phyloP scores from a whole-genome alignment of 2,113 vertebrate species.

The Pelusios castaneus region DNA sequence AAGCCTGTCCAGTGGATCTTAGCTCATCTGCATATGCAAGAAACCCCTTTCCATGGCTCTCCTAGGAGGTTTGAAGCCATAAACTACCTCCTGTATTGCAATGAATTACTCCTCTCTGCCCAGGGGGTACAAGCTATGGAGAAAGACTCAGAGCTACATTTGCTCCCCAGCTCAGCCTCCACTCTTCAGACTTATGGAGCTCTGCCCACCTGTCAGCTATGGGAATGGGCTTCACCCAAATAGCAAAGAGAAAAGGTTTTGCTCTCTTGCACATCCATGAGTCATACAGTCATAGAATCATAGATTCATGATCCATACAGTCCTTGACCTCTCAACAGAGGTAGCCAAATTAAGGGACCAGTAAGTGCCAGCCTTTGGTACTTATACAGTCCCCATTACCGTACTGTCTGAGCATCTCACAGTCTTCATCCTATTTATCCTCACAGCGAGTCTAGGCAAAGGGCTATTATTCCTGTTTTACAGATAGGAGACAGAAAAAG shows the following conservation, averaged over 20 bases:
- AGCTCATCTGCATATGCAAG: not conserved
- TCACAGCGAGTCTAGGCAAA: not conserved
- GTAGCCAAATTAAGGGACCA: not conserved
- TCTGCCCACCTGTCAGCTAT: not conserved
- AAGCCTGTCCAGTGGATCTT: not conserved
- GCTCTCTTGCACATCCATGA: not conserved
- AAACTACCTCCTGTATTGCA: not conserved
- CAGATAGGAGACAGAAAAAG: not conserved
- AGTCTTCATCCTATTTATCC: not conserved
- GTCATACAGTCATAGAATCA: not conserved
- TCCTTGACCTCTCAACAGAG: not conserved
- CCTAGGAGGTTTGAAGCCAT: not conserved
- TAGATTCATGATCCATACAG: not conserved
- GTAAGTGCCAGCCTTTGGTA: not conserved
- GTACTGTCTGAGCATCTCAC: not conserved
- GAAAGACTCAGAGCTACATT: not conserved
- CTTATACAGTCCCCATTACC: not conserved
- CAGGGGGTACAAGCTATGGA: not conserved
- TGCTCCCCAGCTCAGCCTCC: not conserved
- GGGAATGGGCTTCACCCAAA: not conserved
- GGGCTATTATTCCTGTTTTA: not conserved
- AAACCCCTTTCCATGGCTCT: not conserved
- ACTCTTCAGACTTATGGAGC: not conserved
- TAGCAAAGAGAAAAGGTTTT: not conserved
- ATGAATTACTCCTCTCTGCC: not conserved